These are phyloP conservation scores for Seira musarum DNA, from an alignment of 2,888 invertebrate species.

Conservation along the genomic window DNA sequence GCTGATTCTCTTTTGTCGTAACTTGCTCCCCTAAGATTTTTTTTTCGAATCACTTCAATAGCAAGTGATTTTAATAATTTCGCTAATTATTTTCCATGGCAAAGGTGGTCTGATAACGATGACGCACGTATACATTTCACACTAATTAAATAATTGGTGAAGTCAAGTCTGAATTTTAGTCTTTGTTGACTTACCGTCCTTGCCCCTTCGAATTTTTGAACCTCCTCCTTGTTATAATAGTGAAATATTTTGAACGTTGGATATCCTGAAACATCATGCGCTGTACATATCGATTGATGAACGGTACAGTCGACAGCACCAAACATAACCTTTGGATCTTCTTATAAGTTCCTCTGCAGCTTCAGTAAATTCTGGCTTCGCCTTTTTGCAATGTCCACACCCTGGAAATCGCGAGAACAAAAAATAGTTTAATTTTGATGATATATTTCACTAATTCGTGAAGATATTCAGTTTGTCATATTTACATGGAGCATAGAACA, in stretches of 20 bases:
- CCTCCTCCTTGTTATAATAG: constrained; percentile 80
- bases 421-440: not conserved
- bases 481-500: constrained; percentile 96
- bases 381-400: constrained; percentile 92
- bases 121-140: not conserved
- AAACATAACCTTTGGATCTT: constrained; percentile 84
- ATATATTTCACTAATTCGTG: not conserved
- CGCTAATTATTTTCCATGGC: not conserved
- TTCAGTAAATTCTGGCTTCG: constrained; percentile 85
- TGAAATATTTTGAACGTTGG: constrained; percentile 91
- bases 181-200: constrained; percentile 76
- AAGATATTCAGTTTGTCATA: constrained; percentile 69
- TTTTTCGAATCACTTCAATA: not conserved
- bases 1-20: too few relatives aligned
- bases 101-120: not conserved
- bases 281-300: constrained; percentile 78
- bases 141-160: too few relatives aligned
- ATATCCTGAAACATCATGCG: constrained; percentile 84
- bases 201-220: constrained; percentile 81
- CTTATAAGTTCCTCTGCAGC: constrained; percentile 84
- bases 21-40: not conserved
- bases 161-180: too few relatives aligned
- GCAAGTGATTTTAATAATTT: not conserved
- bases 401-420: too few relatives aligned
- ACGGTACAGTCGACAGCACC: constrained; percentile 87